These are phyloP conservation scores for Haliclona indistincta DNA, from an alignment of 37 sponge, comb jelly and placozoan species.

Conservation along the genomic window DNA sequence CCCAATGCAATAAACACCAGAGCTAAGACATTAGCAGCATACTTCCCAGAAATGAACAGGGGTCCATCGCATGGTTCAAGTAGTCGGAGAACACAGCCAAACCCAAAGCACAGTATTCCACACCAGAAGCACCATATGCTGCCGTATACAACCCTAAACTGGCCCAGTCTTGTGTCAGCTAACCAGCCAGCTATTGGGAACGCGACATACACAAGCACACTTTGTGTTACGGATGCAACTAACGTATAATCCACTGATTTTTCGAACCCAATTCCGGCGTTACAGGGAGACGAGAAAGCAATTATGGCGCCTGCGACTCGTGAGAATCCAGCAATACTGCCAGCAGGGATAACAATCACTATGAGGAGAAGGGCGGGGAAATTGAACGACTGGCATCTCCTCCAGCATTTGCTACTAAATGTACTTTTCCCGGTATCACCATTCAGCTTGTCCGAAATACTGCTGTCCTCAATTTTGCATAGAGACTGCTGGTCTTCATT, in stretches of 20 bases:
- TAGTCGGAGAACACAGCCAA: neutral
- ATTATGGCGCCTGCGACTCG: neutral
- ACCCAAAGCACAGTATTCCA: neutral
- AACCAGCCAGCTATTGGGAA: conserved; percentile 6
- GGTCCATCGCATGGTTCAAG: neutral
- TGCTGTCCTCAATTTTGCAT: too few species aligned
- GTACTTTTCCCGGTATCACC: too few species aligned
- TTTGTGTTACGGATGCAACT: neutral
- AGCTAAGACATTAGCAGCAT: neutral
- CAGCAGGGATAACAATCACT: neutral
- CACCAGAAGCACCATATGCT: neutral
- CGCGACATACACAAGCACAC: neutral
- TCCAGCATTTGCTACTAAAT: too few species aligned
- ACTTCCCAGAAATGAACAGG: neutral
- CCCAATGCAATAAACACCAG: neutral
- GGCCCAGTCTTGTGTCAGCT: conserved; percentile 2
- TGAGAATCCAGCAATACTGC: neutral
- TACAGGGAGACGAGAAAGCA: neutral
- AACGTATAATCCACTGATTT: neutral
- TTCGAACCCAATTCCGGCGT: neutral
- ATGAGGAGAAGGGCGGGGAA: neutral
- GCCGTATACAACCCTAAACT: neutral
- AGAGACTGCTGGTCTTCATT: too few species aligned
- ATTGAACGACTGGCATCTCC: too few species aligned
- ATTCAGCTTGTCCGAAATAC: too few species aligned